Conservation (phyloP, 2,888 invertebrate genomes). For the Thymelicus lineola region DNA sequence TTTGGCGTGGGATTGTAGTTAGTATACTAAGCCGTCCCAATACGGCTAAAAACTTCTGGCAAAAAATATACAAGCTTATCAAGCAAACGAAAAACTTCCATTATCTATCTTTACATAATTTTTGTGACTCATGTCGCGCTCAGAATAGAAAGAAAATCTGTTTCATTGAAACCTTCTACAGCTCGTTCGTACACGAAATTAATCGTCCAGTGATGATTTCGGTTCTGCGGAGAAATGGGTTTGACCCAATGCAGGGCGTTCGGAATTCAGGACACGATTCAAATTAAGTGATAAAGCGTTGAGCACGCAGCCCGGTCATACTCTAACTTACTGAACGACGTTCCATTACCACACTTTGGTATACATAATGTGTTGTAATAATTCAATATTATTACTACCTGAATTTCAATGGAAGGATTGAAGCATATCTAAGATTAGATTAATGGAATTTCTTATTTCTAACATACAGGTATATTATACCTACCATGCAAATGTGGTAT, state of each 20-base stretch:
- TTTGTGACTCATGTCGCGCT: constrained; percentile 14
- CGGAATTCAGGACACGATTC: constrained; percentile 76
- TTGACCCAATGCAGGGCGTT: constrained; percentile 49
- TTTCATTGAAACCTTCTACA: constrained; percentile 9
- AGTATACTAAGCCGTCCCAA: too few relatives aligned
- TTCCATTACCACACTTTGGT: constrained; percentile 27
- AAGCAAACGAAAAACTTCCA: not conserved
- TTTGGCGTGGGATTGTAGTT: too few relatives aligned
- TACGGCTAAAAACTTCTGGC: too few relatives aligned
- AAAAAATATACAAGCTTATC: not conserved
- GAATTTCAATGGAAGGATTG: too few relatives aligned
- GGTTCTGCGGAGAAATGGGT: constrained; percentile 48
- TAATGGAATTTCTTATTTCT: too few relatives aligned
- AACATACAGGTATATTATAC: too few relatives aligned
- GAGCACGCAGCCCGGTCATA: constrained; percentile 65
- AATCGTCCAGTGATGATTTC: constrained; percentile 50
- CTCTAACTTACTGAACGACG: constrained; percentile 59
- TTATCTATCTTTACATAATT: constrained; percentile 21
- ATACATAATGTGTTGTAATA: not conserved
- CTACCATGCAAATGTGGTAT: too few relatives aligned
- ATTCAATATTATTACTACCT: not conserved
- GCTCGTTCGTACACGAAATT: constrained; percentile 34
- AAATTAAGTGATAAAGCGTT: constrained; percentile 81
- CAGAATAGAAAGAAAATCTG: constrained; percentile 13
- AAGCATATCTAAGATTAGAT: too few relatives aligned